Conservation (phyloP, 2,113 vertebrate species). For the Nycticryphes semicollaris region DNA sequence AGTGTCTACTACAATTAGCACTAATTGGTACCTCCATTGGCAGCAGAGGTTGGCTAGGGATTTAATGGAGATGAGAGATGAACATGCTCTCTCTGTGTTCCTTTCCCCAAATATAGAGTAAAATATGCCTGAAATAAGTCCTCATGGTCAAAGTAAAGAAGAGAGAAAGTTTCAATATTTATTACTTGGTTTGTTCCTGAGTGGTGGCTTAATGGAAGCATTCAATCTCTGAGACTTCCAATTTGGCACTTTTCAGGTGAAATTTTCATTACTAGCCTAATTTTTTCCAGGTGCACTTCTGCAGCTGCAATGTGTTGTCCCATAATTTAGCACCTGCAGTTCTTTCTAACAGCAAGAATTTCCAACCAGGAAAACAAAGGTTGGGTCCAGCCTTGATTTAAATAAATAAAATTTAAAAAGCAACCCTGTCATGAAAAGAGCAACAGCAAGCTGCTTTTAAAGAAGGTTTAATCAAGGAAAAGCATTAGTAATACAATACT, state of each 20-base stretch:
- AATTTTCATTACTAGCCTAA: constrained; percentile 66
- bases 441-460: neutral
- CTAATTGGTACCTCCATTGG: constrained; percentile 62
- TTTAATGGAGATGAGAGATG: constrained; percentile 34
- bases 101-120: constrained; percentile 1
- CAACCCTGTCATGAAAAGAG: neutral
- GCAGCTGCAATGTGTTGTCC: constrained; percentile 38
- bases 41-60: constrained; percentile 21
- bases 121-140: constrained; percentile 21
- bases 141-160: constrained; percentile 24
- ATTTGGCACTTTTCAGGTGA: constrained; percentile 68
- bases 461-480: constrained; percentile 18
- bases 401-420: constrained; percentile 22
- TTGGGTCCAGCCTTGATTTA: constrained; percentile 33
- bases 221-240: constrained; percentile 58
- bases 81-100: neutral
- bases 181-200: constrained; percentile 34
- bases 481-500: neutral
- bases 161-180: constrained; percentile 43
- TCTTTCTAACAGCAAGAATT: constrained; percentile 35
- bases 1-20: constrained; percentile 66
- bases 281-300: constrained; percentile 65
- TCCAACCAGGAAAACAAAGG: constrained; percentile 41
- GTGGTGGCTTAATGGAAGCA: constrained; percentile 48
- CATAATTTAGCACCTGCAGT: constrained; percentile 65